Percentiles rank a stretch among this genome's conserved stretches.
These are phyloP conservation scores for Meliscaeva auricollis DNA, from an alignment of 2,888 invertebrate species.

Conservation along the genomic window DNA sequence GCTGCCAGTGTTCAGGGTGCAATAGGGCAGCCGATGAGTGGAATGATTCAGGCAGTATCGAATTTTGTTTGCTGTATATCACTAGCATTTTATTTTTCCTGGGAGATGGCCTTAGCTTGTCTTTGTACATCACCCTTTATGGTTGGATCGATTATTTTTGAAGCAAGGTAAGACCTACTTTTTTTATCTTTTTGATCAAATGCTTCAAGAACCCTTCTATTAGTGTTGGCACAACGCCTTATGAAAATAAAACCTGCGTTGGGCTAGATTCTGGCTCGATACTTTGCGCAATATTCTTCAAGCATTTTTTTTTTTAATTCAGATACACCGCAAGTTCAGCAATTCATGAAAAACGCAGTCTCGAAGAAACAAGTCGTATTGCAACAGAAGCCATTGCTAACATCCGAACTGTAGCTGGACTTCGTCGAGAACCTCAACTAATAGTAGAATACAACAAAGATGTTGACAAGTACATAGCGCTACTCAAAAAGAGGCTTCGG, in stretches of 20 bases:
- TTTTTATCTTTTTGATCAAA: no score
- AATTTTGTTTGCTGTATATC: constrained; percentile 87
- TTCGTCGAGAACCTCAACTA: constrained; percentile 86
- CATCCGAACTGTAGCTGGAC: constrained; percentile 88
- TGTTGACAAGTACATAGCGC: constrained; percentile 84
- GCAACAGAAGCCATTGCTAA: constrained; percentile 90
- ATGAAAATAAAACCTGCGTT: no score
- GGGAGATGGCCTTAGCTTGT: constrained; percentile 89
- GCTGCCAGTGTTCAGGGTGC: constrained; percentile 90
- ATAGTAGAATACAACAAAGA: constrained; percentile 86
- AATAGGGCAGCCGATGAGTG: constrained; percentile 88
- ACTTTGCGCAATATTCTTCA: no score
- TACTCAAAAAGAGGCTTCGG: constrained; percentile 85
- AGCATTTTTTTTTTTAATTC: not conserved
- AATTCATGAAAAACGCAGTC: constrained; percentile 86
- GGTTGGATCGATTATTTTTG: constrained; percentile 87
- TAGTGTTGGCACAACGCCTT: no score
- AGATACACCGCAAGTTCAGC: constrained; percentile 86
- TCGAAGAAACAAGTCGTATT: constrained; percentile 88
- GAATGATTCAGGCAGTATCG: constrained; percentile 88
- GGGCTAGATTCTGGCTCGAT: no score
- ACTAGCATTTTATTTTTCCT: constrained; percentile 87
- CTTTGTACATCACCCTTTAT: constrained; percentile 88
- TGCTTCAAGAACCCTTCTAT: no score
- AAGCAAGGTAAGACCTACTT: constrained; percentile 85